phyloP scores from a whole-genome alignment of 2,113 vertebrate species.

The Scolopax mira region DNA sequence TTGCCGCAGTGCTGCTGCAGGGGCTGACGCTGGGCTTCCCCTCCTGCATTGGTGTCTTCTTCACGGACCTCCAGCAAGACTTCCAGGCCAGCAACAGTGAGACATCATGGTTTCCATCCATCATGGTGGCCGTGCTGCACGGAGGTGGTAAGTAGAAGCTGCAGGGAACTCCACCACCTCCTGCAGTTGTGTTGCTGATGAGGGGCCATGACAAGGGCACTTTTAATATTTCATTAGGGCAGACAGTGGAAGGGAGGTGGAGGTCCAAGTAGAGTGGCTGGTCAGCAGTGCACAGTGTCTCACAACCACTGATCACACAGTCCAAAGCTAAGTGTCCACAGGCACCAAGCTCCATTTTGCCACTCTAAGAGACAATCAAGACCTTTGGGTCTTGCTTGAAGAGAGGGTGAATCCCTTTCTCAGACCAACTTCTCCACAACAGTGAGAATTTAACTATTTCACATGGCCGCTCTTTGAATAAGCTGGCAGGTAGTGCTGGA shows the following conservation, averaged over 20 bases:
- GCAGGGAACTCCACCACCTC: background rate
- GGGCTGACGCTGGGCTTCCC: slow-evolving; percentile 87
- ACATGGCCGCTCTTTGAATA: background rate
- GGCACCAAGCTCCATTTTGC: background rate
- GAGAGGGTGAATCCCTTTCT: background rate
- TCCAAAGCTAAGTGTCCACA: background rate
- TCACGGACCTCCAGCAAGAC: slow-evolving; percentile 86
- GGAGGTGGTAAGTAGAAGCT: slow-evolving; percentile 80
- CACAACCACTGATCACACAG: background rate
- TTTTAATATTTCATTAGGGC: background rate
- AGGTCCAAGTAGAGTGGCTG: background rate
- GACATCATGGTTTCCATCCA: slow-evolving; percentile 93
- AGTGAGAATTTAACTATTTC: background rate
- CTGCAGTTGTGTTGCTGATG: background rate
- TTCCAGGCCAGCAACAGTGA: slow-evolving; percentile 89
- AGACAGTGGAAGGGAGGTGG: background rate
- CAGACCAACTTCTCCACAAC: background rate
- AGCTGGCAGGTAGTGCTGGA: background rate
- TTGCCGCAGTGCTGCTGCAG: slow-evolving; percentile 80
- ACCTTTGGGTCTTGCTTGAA: background rate
- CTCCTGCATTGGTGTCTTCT: slow-evolving; percentile 86
- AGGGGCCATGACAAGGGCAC: fast-evolving
- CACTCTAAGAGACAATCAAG: background rate
- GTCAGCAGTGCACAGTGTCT: background rate
- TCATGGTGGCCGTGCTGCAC: slow-evolving; percentile 85